These are phyloP conservation scores for Torymus aiolomorphi DNA, from an alignment of 2,888 invertebrate genomes.

Conservation along the genomic window DNA sequence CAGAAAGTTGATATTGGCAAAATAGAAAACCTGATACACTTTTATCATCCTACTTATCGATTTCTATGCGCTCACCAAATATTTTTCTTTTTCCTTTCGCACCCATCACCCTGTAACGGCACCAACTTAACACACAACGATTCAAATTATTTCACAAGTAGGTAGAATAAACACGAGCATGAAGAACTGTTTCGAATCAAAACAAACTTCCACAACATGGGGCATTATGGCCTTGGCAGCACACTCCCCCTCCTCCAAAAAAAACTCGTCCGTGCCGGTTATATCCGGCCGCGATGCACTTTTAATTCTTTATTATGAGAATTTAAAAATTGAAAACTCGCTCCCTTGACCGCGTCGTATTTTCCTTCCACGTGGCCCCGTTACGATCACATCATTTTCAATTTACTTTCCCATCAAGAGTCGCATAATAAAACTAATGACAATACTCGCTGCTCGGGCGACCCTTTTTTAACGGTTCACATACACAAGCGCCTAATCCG, in stretches of 20 bases:
- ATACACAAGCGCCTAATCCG: constrained; percentile 8
- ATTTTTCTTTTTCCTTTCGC: no score
- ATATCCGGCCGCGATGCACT: constrained; percentile 21
- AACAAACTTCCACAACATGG: not conserved
- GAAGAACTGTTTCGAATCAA: not conserved
- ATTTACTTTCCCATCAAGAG: constrained; percentile 39
- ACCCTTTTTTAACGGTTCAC: constrained; percentile 42
- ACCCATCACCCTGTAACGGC: no score
- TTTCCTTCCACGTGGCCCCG: not conserved
- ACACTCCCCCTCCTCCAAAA: not conserved
- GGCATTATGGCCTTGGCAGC: not conserved
- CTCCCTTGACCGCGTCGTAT: not conserved
- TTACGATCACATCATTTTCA: constrained; percentile 46
- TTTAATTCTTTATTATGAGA: constrained; percentile 50
- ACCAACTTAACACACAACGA: no score
- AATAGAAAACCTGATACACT: no score
- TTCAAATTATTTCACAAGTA: not conserved
- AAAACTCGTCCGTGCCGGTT: not conserved
- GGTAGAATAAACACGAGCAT: not conserved
- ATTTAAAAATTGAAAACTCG: constrained; percentile 38
- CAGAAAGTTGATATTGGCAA: no score
- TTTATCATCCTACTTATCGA: no score
- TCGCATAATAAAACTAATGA: constrained; percentile 23
- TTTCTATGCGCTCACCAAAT: no score
- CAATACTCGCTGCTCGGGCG: not conserved